Evolutionary conservation across 2,888 invertebrate species (phyloP).

Genomic region (Sabatieria punctata): DNA sequence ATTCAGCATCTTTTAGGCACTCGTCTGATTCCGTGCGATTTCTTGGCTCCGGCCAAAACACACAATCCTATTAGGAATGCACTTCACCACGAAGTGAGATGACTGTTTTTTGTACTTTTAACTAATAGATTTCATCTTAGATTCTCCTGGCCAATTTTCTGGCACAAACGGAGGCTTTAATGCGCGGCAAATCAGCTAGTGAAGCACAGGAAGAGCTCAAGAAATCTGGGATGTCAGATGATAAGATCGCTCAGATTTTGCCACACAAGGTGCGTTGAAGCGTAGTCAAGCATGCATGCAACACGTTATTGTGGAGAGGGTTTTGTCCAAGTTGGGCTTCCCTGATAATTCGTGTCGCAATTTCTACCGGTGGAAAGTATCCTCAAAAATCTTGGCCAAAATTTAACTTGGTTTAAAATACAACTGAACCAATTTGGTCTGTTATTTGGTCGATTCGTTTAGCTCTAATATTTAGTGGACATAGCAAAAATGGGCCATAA

Average conservation of each 20-base stretch:
- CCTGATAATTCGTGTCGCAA: too few relatives aligned
- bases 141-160: conserved; percentile 89
- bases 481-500: too few relatives aligned
- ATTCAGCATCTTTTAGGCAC: conserved; percentile 36
- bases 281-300: neutral
- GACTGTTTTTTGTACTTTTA: neutral
- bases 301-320: too few relatives aligned
- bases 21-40: conserved; percentile 82
- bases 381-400: too few relatives aligned
- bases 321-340: too few relatives aligned
- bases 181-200: conserved; percentile 53
- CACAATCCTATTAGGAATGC: conserved; percentile 67
- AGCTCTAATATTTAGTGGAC: too few relatives aligned
- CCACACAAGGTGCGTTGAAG: conserved; percentile 93
- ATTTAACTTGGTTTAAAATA: too few relatives aligned
- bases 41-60: conserved; percentile 76
- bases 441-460: too few relatives aligned
- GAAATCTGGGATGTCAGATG: conserved; percentile 55
- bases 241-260: conserved; percentile 56
- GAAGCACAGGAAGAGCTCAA: conserved; percentile 62
- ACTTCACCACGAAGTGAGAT: conserved; percentile 57
- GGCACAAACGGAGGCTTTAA: conserved; percentile 94
- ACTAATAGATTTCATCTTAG: conserved; percentile 31
- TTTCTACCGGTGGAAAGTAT: too few relatives aligned
- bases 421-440: too few relatives aligned